A percentile compares a stretch with the other conserved stretches of the same genome.
phyloP scores from a whole-genome alignment of 2,888 invertebrate genomes.

The Stenolophus ochropezus region DNA sequence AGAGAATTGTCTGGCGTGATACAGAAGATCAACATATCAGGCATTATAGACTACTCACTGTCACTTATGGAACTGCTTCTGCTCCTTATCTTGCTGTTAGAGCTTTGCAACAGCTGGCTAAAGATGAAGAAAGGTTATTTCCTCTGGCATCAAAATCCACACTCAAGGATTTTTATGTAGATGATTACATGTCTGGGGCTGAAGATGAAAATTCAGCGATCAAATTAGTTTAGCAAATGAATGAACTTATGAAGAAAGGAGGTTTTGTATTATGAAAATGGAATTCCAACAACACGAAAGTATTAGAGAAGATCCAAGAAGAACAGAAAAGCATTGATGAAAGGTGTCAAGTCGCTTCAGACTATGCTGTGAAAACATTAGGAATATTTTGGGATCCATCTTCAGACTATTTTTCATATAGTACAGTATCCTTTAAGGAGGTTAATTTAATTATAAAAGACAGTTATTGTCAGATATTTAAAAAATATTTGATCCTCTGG shows the following conservation, averaged over 20 bases:
- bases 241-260: neutral
- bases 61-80: conserved; percentile 62
- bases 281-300: neutral
- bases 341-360: no score
- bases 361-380: conserved; percentile 36
- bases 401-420: neutral
- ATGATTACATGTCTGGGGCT: conserved; percentile 20
- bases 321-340: no score
- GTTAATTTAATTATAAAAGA: conserved; percentile 12
- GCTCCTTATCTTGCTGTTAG: conserved; percentile 62
- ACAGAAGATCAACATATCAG: conserved; percentile 46
- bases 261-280: conserved; percentile 45
- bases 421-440: neutral
- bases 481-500: conserved; percentile 39
- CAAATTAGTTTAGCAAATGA: conserved; percentile 17
- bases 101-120: conserved; percentile 59
- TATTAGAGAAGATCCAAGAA: conserved; percentile 38
- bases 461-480: conserved; percentile 32
- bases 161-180: conserved; percentile 19
- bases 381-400: conserved; percentile 66
- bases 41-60: conserved; percentile 59
- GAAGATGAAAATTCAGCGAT: neutral
- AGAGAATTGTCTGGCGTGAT: conserved; percentile 62
- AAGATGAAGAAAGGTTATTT: conserved; percentile 17
- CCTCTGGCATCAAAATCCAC: conserved; percentile 54